Evolutionary conservation across 2,888 invertebrate genomes (phyloP).

Genomic region (Dermolepida albohirtum): DNA sequence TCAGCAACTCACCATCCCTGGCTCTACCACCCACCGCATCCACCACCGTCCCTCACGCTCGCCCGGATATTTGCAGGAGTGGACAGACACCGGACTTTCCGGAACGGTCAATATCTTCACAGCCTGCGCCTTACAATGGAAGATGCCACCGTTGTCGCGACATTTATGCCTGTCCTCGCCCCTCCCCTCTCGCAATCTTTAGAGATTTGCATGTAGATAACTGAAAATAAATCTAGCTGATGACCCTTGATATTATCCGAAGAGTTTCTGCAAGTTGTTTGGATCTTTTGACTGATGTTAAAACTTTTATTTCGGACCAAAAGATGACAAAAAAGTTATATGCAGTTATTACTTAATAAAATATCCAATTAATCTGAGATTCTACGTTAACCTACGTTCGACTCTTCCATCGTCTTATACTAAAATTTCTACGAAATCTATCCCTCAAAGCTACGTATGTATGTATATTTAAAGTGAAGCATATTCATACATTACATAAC

Average conservation of each 20-base stretch:
- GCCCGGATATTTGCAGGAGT: constrained; percentile 42
- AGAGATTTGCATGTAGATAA: constrained; percentile 5
- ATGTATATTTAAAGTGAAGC: no score
- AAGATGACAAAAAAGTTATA: no score
- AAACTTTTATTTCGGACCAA: no score
- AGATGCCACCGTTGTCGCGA: constrained; percentile 33
- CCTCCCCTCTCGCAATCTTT: not conserved
- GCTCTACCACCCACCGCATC: constrained; percentile 29
- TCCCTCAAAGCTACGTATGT: no score
- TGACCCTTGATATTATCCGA: not conserved
- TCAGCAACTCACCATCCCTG: constrained; percentile 51
- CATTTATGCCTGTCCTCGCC: constrained; percentile 16
- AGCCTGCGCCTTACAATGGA: constrained; percentile 51
- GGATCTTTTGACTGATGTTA: no score
- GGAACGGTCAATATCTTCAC: constrained; percentile 53
- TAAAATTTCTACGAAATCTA: no score
- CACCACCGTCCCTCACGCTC: constrained; percentile 14
- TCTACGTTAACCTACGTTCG: no score
- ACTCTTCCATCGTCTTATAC: no score
- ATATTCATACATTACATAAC: no score
- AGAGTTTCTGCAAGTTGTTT: not conserved
- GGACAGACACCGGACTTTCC: constrained; percentile 41
- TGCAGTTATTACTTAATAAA: no score
- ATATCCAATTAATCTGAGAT: no score
- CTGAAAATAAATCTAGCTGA: not conserved